Evolutionary conservation across 2,888 invertebrate species (phyloP).

Genomic region (Alcis repandata): DNA sequence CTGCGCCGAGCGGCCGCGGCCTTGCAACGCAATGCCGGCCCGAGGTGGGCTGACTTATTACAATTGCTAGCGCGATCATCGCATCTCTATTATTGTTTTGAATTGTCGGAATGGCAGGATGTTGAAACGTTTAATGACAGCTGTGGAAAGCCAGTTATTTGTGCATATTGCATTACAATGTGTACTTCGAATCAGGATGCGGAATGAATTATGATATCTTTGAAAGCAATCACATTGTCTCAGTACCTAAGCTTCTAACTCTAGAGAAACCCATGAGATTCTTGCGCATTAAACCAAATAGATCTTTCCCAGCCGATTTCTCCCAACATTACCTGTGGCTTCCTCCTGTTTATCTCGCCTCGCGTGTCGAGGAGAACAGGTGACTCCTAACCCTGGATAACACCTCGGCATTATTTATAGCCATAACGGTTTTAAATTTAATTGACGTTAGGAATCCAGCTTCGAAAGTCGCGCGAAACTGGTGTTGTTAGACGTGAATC

Average conservation of each 20-base stretch:
- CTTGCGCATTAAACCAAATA: slow-evolving; percentile 33
- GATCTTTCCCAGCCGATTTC: slow-evolving; percentile 35
- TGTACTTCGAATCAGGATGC: slow-evolving; percentile 2
- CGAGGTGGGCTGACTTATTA: slow-evolving; percentile 38
- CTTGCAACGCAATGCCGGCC: slow-evolving; percentile 14
- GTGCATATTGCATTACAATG: slow-evolving; percentile 28
- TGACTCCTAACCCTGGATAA: slow-evolving; percentile 42
- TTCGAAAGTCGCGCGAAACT: slow-evolving; percentile 48
- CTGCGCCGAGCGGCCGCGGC: slow-evolving; percentile 19
- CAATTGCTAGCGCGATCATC: slow-evolving; percentile 38
- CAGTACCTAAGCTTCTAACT: too few species aligned
- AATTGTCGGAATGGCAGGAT: slow-evolving; percentile 36
- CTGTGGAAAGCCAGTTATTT: slow-evolving; percentile 34
- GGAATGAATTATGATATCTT: slow-evolving; percentile 7
- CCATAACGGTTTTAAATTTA: slow-evolving; percentile 50
- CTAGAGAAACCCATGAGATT: not conserved
- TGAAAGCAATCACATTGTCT: not conserved
- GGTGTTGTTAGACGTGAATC: slow-evolving; percentile 46
- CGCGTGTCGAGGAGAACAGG: slow-evolving; percentile 41
- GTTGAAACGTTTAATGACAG: slow-evolving; percentile 41
- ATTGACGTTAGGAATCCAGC: slow-evolving; percentile 51
- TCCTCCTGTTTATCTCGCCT: slow-evolving; percentile 38
- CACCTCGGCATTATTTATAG: slow-evolving; percentile 48
- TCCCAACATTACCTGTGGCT: slow-evolving; percentile 16
- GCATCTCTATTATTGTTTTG: slow-evolving; percentile 41